These are phyloP conservation scores for Drosophila subquinaria DNA, from an alignment of 2,888 invertebrate species.

Conservation along the genomic window DNA sequence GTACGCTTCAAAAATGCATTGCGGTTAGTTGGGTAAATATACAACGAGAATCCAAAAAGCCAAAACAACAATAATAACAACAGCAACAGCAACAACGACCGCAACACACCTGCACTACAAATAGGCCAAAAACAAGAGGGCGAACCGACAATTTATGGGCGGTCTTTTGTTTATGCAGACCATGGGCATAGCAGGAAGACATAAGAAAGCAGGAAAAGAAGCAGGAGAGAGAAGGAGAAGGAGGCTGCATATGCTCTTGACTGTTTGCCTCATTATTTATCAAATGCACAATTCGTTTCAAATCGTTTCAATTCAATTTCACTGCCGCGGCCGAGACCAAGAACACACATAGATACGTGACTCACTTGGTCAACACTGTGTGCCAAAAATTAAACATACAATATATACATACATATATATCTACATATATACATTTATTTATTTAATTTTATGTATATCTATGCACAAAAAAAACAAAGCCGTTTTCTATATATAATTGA, in stretches of 20 bases:
- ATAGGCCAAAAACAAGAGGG: constrained; percentile 41
- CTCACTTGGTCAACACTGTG: constrained; percentile 32
- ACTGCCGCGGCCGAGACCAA: constrained; percentile 72
- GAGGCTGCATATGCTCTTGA: constrained; percentile 22
- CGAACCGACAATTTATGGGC: constrained; percentile 48
- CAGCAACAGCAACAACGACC: constrained; percentile 3
- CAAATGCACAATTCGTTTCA: constrained; percentile 67
- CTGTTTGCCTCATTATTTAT: constrained; percentile 45
- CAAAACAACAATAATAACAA: constrained; percentile 11
- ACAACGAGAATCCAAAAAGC: constrained; percentile 18
- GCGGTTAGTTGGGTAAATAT: constrained; percentile 45
- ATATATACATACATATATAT: constrained; percentile 7
- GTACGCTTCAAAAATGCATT: constrained; percentile 14
- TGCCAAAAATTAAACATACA: constrained; percentile 61
- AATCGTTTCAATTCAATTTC: constrained; percentile 58
- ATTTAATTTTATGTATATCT: constrained; percentile 28
- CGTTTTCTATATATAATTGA: background rate
- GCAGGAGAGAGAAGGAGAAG: background rate
- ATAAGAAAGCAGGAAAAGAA: background rate
- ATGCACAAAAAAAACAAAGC: constrained; percentile 5
- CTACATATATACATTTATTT: constrained; percentile 23
- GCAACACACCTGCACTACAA: constrained; percentile 49
- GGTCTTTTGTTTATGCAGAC: constrained; percentile 41
- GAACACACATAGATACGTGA: constrained; percentile 48
- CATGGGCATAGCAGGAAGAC: background rate